These are phyloP conservation scores for Hyles euphorbiae DNA, from an alignment of 1,140 invertebrate genomes.

Conservation along the genomic window DNA sequence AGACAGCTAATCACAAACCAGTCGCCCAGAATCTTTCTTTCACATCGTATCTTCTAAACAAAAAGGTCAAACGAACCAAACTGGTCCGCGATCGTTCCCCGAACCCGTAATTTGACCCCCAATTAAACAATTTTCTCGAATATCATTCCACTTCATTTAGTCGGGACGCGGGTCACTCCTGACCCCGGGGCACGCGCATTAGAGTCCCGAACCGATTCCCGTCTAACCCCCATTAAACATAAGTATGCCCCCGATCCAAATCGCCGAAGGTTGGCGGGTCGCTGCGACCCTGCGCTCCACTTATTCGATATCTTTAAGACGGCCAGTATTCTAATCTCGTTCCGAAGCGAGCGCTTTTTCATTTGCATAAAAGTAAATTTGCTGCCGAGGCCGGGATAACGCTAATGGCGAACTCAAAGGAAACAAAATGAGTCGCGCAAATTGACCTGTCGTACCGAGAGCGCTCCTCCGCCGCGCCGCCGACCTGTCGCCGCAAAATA, in stretches of 20 bases:
- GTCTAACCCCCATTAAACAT: conserved; percentile 67
- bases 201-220: conserved; percentile 55
- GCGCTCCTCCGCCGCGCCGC: conserved; percentile 39
- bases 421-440: conserved; percentile 59
- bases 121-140: conserved; percentile 71
- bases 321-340: conserved; percentile 20
- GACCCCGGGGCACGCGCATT: conserved; percentile 59
- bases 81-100: conserved; percentile 15
- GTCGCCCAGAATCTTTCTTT: conserved; percentile 6
- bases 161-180: conserved; percentile 45
- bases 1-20: conserved; percentile 3
- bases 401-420: conserved; percentile 43
- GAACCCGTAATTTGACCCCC: conserved; percentile 57
- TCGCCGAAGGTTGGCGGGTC: conserved; percentile 25
- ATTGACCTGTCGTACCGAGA: conserved; percentile 63
- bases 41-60: conserved; percentile 12
- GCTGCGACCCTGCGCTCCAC: not conserved
- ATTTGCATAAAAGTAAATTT: conserved; percentile 47
- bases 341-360: conserved; percentile 14
- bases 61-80: conserved; percentile 21
- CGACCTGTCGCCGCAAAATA: conserved; percentile 64
- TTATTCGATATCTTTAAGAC: conserved; percentile 10
- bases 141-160: conserved; percentile 62
- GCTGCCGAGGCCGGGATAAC: conserved; percentile 26
- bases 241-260: conserved; percentile 67